Evolutionary conservation across 2,113 vertebrate species (phyloP).

Genomic region (Lonchura striata): DNA sequence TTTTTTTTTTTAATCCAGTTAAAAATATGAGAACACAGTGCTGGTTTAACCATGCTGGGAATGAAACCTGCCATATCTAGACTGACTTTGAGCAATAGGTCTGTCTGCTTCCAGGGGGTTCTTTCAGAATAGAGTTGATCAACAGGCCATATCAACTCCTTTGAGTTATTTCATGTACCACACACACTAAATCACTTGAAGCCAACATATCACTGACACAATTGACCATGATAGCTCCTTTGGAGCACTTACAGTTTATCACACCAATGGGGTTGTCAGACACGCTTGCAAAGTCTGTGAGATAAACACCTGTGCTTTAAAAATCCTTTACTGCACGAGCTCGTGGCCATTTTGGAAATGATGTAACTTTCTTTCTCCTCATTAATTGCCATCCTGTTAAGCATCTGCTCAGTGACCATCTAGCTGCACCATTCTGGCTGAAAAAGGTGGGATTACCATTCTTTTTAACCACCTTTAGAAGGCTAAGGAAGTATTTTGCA

Average conservation of each 20-base stretch:
- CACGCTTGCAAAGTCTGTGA: not conserved
- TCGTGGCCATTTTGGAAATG: not conserved
- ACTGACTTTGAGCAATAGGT: not conserved
- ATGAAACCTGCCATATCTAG: not conserved
- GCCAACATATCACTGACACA: not conserved
- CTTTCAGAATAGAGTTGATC: not conserved
- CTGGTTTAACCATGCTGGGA: not conserved
- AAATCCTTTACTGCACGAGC: not conserved
- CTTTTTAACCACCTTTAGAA: not conserved
- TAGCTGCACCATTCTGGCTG: not conserved
- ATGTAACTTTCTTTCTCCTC: not conserved
- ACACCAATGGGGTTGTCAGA: not conserved
- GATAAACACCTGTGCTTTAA: not conserved
- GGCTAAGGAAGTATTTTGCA: not conserved
- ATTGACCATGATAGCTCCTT: conserved; percentile 16
- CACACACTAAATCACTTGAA: not conserved
- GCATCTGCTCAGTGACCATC: not conserved
- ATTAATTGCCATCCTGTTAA: not conserved
- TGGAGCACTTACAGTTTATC: conserved; percentile 9
- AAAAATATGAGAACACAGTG: not conserved
- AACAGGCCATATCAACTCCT: not conserved
- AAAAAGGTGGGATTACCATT: not conserved
- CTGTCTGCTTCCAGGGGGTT: not conserved
- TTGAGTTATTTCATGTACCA: not conserved
- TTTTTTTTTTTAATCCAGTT: not conserved